phyloP scores from a whole-genome alignment of 2,888 invertebrate species.

The Drosophila testacea region DNA sequence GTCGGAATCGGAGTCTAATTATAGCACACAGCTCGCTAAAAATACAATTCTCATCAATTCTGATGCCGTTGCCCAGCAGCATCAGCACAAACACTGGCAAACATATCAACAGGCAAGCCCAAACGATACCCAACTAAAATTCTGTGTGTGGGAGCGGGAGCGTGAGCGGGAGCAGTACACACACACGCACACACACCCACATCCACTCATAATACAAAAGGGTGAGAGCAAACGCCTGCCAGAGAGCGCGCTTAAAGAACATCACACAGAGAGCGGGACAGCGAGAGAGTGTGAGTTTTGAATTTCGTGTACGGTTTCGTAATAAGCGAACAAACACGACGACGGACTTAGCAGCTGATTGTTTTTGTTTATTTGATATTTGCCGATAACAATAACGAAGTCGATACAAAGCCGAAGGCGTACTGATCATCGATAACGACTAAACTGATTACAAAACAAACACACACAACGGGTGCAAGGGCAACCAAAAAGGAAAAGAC shows the following conservation, averaged over 20 bases:
- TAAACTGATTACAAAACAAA: background rate
- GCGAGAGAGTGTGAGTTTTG: constrained; percentile 13
- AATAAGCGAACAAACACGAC: constrained; percentile 39
- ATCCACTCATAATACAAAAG: constrained; percentile 3
- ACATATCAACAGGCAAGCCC: constrained; percentile 49
- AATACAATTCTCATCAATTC: constrained; percentile 60
- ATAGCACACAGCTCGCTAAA: constrained; percentile 65
- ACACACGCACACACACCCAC: background rate
- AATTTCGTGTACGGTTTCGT: constrained; percentile 41
- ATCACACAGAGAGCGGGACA: background rate
- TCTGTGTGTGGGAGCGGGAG: constrained; percentile 6
- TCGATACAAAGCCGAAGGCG: constrained; percentile 9
- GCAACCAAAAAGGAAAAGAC: constrained; percentile 3
- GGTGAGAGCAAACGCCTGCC: constrained; percentile 8
- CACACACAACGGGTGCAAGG: constrained; percentile 22
- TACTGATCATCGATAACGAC: constrained; percentile 22
- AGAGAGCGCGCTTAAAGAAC: background rate
- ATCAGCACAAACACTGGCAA: constrained; percentile 63
- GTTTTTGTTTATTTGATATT: constrained; percentile 37
- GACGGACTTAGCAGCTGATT: constrained; percentile 34
- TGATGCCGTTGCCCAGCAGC: constrained; percentile 19
- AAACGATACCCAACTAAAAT: constrained; percentile 23
- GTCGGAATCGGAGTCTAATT: constrained; percentile 56
- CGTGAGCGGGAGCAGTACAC: background rate
- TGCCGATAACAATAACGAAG: constrained; percentile 34